Conservation (phyloP, 2,113 vertebrate species). For the Microtus pennsylvanicus region DNA sequence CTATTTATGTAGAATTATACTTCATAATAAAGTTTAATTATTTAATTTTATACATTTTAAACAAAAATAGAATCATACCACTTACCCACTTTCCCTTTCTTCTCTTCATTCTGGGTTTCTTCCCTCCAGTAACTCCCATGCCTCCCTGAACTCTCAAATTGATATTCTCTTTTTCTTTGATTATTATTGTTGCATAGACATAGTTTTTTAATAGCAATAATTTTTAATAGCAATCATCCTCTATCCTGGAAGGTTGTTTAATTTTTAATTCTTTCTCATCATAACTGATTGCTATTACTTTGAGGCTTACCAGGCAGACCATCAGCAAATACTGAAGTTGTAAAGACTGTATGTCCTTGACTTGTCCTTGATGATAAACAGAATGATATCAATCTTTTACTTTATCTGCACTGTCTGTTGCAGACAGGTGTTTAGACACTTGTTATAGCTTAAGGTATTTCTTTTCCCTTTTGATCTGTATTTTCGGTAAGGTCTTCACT, state of each 20-base stretch:
- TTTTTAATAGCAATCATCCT: neutral
- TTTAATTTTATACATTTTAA: neutral
- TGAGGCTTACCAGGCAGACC: neutral
- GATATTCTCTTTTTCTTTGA: neutral
- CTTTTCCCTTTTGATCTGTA: neutral
- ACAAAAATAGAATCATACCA: neutral
- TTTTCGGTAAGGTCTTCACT: neutral
- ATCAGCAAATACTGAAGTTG: neutral
- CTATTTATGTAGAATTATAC: neutral
- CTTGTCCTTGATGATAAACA: neutral
- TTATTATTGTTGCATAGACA: neutral
- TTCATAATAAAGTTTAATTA: conserved; percentile 19
- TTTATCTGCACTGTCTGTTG: neutral
- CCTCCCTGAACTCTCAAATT: neutral
- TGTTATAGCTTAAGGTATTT: neutral
- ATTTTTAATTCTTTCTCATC: neutral
- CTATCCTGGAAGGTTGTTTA: neutral
- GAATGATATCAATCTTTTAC: neutral
- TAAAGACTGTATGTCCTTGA: neutral
- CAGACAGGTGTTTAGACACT: neutral
- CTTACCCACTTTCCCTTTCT: neutral
- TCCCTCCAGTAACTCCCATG: no score
- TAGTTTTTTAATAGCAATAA: neutral
- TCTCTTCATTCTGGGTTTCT: no score
- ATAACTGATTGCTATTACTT: neutral